Evolutionary conservation across 2,888 invertebrate species (phyloP), one percentile per base, ranked within the genome.

Genomic region (Cheilosia urbana): DNA sequence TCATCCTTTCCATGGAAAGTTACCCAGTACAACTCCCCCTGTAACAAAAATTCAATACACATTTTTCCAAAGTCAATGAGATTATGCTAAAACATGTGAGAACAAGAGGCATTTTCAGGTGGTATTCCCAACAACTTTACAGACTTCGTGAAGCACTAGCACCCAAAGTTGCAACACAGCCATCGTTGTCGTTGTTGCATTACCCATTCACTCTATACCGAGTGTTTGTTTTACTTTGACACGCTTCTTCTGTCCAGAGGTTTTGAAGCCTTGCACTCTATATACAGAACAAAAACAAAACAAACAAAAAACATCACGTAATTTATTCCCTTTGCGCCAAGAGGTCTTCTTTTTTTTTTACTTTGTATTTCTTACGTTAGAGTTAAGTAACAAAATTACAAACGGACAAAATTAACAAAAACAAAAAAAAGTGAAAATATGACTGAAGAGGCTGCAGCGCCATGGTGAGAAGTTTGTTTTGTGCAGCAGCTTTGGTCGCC

Each of bases 281-380:
- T 19, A 17, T 6, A 45, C 7, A 27, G 13, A 17, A 55, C 24
- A 24, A 60, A 40, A 37, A 40, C 5, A 24, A 40, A 34, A 55
- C 24, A 24, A 24, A 24, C 24, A 24, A 24, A 24, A 24, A 57
- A 69, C 62, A 69, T 34, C 13, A 37, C 19, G 34, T 83, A 79
- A 79, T 79, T 83, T 79, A 83, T 83, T 83, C 83, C 79, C 66
- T 79, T 83, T 83, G 49, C 62, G 51, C 45, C 62, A 63, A 73
- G 66, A 79, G 66, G 66, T 68, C 73, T 68, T 15, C 40, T 57
- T 63, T 30, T 63, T 68, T 68, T 68, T 69, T 19, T 72, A 34
- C 30, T 82, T 58, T 65, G 58, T 51, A 60, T 66, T 72, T 73
- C 68, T 78, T 62, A 37, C 72, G 55, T 37, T 62, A 68, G 65